Conservation (phyloP, 2,113 vertebrate genomes). For the Heteronetta atricapilla region DNA sequence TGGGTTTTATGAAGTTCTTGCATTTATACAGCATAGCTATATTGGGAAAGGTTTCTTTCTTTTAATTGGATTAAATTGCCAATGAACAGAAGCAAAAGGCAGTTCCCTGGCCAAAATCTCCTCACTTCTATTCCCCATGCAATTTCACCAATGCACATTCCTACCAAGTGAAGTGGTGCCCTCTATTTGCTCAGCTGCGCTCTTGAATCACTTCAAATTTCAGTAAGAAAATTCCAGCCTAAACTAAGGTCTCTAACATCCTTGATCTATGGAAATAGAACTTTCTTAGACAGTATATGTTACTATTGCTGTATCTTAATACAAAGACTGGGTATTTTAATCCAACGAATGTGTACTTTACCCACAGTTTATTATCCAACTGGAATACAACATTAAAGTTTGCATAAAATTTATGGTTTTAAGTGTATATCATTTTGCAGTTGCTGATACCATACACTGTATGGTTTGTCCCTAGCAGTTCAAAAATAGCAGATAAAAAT, state of each 20-base stretch:
- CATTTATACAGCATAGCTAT: background rate
- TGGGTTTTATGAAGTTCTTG: background rate
- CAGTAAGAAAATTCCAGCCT: background rate
- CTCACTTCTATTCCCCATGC: background rate
- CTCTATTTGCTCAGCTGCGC: background rate
- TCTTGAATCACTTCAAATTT: background rate
- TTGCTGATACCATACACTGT: background rate
- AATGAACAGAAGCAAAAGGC: background rate
- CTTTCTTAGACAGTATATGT: background rate
- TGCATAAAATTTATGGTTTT: background rate
- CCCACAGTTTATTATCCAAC: background rate
- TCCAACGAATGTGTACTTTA: background rate
- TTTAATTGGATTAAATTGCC: slow-evolving; percentile 1
- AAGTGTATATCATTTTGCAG: background rate
- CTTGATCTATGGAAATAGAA: background rate
- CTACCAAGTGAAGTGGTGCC: background rate
- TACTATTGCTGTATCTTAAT: background rate
- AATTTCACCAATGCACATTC: background rate
- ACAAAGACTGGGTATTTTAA: background rate
- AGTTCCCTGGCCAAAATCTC: background rate
- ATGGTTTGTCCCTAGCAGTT: background rate
- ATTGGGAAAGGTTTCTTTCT: background rate
- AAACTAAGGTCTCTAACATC: background rate
- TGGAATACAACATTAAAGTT: background rate
- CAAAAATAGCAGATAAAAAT: background rate